Base-by-base conservation (phyloP, 2,113 vertebrate genomes). In the Chrysemys picta region DNA sequence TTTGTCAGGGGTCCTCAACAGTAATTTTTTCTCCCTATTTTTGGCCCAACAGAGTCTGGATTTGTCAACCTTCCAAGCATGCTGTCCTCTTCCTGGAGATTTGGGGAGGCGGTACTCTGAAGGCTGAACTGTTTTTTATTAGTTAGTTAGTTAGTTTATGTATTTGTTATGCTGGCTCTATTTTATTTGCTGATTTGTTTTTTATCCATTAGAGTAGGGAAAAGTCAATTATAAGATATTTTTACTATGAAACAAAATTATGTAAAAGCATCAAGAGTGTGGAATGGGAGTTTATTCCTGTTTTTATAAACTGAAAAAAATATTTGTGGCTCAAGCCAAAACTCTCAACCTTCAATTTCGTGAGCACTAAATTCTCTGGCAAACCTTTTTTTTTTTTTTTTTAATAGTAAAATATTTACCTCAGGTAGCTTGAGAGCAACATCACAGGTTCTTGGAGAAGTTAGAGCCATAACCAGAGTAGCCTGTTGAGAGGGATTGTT, bases 341-440 rank as follows among this genome's bases (percentile, higher is more conserved):
- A 2, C 14, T 38, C 19, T 94, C 90, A 82, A 53, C 38, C 1
- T 62, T 82, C 1, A 1, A 80, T 88, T 94, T 92, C 9, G 0
- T 56, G 62, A 38, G 22, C 69, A 57, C 5, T 53, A 47, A 22
- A n/a, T 52, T 3, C 14, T 31, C 38, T 24, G 53, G 45, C 31
- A 65, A 78, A 78, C 4, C 12, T 76, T 25, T 75, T 75, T 75
- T 82, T 29, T 45, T 45, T 45, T 45, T 45, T 45, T 45, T 45
- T 45, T 6, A 54, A 53, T 6, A 38, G 10, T 5, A 12, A 90
- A 89, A 45, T 47, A 80, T 9, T 96, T 98, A 98, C 98, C 94
- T 65, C 88, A 84, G 98, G 98, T 89, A 97, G 78, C 95, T 98
- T 98, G 78, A 98, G 91, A 85, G 99, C 96, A 10, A 98, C 0